phyloP scores from a whole-genome alignment of 1,140 invertebrate species.

The Zaprionus capensis region DNA sequence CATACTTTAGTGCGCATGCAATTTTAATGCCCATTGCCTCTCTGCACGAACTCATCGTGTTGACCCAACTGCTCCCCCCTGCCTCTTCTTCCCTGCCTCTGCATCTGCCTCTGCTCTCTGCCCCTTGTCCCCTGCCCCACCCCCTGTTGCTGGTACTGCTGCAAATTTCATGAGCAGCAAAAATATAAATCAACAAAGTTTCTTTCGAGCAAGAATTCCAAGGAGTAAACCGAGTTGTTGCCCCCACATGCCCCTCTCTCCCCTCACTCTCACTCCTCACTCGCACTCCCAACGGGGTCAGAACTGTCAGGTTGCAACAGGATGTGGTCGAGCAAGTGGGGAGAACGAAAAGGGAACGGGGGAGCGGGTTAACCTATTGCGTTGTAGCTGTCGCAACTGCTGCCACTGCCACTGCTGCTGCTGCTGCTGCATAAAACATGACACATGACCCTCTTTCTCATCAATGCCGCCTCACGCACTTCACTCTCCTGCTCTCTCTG shows the following conservation, averaged over 20 bases:
- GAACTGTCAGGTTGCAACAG: conserved; percentile 30
- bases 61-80: background rate
- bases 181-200: conserved; percentile 81
- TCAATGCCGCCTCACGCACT: conserved; percentile 29
- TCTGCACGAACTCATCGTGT: conserved; percentile 32
- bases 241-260: background rate
- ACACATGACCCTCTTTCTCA: conserved; percentile 35
- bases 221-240: conserved; percentile 16
- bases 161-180: conserved; percentile 71
- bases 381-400: conserved; percentile 39
- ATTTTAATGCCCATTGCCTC: conserved; percentile 71
- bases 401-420: background rate
- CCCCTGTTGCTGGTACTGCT: conserved; percentile 17
- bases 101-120: background rate
- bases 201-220: conserved; percentile 24
- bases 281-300: conserved; percentile 18
- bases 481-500: background rate
- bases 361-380: background rate
- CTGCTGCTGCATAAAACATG: conserved; percentile 43
- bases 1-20: conserved; percentile 75
- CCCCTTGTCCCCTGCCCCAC: background rate
- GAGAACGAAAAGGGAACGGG: background rate
- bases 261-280: background rate
- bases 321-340: conserved; percentile 11
- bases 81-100: background rate